phyloP scores from a whole-genome alignment of 2,113 vertebrate species.

The Empidonax traillii region DNA sequence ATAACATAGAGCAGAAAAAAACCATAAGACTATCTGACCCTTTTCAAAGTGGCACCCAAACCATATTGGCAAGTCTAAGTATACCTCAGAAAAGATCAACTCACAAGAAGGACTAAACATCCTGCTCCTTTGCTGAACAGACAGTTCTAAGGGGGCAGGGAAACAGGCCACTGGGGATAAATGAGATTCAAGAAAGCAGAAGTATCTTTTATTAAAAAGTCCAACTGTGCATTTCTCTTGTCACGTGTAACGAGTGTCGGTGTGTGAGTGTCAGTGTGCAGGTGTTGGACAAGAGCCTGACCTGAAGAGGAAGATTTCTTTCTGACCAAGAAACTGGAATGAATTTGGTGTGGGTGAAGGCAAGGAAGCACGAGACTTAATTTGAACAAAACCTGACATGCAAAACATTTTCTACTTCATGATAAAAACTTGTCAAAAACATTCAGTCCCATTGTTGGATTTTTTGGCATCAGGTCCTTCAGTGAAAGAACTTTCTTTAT shows the following conservation, averaged over 20 bases:
- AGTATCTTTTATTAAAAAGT: background rate
- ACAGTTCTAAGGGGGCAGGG: background rate
- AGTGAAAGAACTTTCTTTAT: background rate
- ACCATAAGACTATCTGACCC: too few species aligned
- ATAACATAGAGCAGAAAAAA: background rate
- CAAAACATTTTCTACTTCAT: background rate
- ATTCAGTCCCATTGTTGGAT: background rate
- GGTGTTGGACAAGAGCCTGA: background rate
- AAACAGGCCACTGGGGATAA: background rate
- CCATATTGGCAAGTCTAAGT: background rate
- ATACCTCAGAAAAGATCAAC: background rate
- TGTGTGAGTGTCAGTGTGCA: background rate
- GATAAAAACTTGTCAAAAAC: background rate
- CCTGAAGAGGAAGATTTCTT: background rate
- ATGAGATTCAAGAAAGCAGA: background rate
- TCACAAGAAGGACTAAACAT: too few species aligned
- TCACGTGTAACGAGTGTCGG: fast-evolving
- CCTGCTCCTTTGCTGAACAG: background rate
- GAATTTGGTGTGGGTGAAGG: background rate
- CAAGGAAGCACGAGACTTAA: background rate
- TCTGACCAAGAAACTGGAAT: background rate
- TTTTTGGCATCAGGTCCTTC: background rate
- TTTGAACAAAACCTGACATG: background rate
- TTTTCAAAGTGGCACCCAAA: background rate
- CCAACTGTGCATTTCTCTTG: background rate